phyloP scores from a whole-genome alignment of 2,113 vertebrate genomes.

The Pandion haliaetus region DNA sequence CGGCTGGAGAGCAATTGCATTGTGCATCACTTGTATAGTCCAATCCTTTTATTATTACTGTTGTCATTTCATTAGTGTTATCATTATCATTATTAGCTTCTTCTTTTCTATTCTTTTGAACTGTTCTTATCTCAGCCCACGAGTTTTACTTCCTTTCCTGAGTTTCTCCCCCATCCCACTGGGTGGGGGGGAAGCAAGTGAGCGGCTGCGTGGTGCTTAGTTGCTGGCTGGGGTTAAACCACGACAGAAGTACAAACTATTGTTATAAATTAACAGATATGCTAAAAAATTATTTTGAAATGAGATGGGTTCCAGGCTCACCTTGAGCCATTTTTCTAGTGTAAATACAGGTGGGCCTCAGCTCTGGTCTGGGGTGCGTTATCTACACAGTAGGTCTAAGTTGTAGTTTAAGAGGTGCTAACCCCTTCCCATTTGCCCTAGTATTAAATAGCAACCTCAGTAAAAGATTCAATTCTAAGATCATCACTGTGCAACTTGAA shows the following conservation, averaged over 20 bases:
- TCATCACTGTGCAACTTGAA: background rate
- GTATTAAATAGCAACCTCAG: background rate
- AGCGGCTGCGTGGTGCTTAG: too few species aligned
- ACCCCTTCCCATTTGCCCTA: background rate
- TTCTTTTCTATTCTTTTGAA: too few species aligned
- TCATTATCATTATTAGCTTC: too few species aligned
- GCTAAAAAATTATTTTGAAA: background rate
- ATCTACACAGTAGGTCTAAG: background rate
- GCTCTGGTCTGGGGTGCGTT: background rate
- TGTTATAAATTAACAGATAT: background rate
- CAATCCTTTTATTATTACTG: too few species aligned
- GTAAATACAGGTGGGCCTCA: background rate
- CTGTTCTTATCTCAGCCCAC: too few species aligned
- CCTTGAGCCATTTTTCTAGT: background rate
- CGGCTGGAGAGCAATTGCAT: too few species aligned
- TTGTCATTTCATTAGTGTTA: too few species aligned
- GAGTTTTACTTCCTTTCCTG: too few species aligned
- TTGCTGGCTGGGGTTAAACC: too few species aligned
- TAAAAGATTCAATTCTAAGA: background rate
- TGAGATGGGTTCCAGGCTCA: background rate
- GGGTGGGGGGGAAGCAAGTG: too few species aligned
- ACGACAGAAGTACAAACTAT: background rate
- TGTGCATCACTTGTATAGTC: too few species aligned
- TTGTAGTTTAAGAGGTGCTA: background rate
- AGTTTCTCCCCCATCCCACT: too few species aligned